Evolutionary conservation across 2,888 invertebrate species (phyloP).

Genomic region (Oscheius onirici): DNA sequence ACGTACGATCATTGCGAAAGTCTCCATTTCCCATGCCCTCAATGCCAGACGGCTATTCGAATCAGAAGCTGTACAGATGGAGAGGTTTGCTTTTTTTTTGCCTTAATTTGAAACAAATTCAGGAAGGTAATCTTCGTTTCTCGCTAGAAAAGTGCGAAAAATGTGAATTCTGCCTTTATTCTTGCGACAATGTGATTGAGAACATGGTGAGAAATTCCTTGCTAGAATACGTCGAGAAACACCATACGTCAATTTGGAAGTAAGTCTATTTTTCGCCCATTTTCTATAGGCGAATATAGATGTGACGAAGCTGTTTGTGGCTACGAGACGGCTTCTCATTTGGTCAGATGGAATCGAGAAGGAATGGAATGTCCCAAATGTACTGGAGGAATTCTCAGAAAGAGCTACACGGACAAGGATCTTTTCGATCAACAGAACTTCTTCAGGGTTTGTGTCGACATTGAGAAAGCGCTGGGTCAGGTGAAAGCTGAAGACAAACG

Average conservation of each 20-base stretch:
- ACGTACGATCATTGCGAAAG: slow-evolving; percentile 48
- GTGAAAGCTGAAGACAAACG: slow-evolving; percentile 43
- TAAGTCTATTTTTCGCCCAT: slow-evolving; percentile 19
- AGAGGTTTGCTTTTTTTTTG: slow-evolving; percentile 13
- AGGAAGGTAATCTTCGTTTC: slow-evolving; percentile 26
- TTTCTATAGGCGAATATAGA: slow-evolving; percentile 28
- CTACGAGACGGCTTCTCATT: slow-evolving; percentile 39
- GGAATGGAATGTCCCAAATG: slow-evolving; percentile 62
- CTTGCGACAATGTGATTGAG: slow-evolving; percentile 15
- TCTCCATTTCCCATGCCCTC: slow-evolving; percentile 39
- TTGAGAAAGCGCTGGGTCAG: slow-evolving; percentile 41
- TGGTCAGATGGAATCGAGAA: slow-evolving; percentile 47
- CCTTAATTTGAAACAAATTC: background rate
- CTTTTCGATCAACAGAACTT: slow-evolving; percentile 68
- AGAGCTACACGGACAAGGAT: slow-evolving; percentile 55
- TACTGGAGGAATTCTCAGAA: slow-evolving; percentile 54
- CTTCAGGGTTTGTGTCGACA: slow-evolving; percentile 55
- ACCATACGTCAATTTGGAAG: slow-evolving; percentile 36
- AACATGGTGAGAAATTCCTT: slow-evolving; percentile 41
- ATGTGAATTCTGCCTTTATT: slow-evolving; percentile 24
- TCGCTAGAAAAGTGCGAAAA: slow-evolving; percentile 39
- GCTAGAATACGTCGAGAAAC: slow-evolving; percentile 38
- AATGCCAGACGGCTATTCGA: slow-evolving; percentile 17
- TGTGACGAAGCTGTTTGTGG: slow-evolving; percentile 62
- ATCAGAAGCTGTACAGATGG: slow-evolving; percentile 28